Percentiles rank a stretch among this genome's conserved stretches.
These are phyloP conservation scores for Aporophyla nigra DNA, from an alignment of 2,888 invertebrate species.

Conservation along the genomic window DNA sequence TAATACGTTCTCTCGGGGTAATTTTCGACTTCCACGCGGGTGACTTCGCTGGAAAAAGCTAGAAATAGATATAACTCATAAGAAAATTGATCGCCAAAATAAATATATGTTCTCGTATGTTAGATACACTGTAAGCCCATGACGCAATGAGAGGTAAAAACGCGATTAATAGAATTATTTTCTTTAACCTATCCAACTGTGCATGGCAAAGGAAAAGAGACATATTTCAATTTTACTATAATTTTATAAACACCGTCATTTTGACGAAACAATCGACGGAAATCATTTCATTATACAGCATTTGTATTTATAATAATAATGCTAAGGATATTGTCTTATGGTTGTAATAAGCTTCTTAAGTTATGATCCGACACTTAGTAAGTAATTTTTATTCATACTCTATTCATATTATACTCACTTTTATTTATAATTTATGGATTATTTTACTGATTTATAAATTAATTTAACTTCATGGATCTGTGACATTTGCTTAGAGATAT, in stretches of 20 bases:
- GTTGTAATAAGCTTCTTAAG: constrained; percentile 9
- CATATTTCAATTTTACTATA: neutral
- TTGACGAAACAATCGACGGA: constrained; percentile 47
- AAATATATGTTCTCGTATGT: too few relatives aligned
- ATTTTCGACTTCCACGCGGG: too few relatives aligned
- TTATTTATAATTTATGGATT: neutral
- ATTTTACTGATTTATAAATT: constrained; percentile 1
- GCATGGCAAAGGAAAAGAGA: neutral
- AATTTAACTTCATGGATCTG: neutral
- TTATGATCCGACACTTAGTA: constrained; percentile 9
- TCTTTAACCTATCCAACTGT: neutral
- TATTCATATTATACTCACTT: neutral
- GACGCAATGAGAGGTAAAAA: constrained; percentile 5
- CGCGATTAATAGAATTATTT: too few relatives aligned
- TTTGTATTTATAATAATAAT: constrained; percentile 30
- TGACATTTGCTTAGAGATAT: neutral
- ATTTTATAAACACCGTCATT: neutral
- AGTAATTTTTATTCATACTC: neutral
- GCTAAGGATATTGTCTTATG: constrained; percentile 3
- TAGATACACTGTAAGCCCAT: neutral
- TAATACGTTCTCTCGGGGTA: too few relatives aligned
- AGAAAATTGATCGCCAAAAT: neutral
- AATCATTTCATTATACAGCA: constrained; percentile 25
- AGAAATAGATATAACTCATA: too few relatives aligned
- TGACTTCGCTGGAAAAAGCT: too few relatives aligned